Evolutionary conservation across 2,113 vertebrate species (phyloP).

Genomic region (Nannobrachium achirus): DNA sequence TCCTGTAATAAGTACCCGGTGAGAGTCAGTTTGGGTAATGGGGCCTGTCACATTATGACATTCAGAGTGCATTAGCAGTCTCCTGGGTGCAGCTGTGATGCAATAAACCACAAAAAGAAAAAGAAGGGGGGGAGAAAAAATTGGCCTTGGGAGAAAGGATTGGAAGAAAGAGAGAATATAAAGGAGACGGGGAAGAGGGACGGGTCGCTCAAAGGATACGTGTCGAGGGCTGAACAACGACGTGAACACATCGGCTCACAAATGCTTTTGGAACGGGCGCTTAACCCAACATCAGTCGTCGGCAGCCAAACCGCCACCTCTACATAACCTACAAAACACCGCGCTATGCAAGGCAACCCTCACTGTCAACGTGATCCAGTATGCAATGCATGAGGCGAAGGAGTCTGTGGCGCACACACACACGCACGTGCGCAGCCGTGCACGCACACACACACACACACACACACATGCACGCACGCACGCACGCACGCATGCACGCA

Average conservation of each 20-base stretch:
- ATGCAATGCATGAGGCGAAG: slow-evolving; percentile 7
- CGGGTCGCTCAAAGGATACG: neutral
- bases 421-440: neutral
- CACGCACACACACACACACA: neutral
- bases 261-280: neutral
- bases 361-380: slow-evolving; percentile 14
- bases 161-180: neutral
- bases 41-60: slow-evolving; percentile 45
- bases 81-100: slow-evolving; percentile 39
- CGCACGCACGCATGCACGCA: no score
- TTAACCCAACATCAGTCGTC: neutral
- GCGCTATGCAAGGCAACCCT: neutral
- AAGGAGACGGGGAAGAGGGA: neutral
- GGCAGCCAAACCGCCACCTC: slow-evolving; percentile 29
- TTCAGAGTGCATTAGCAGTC: slow-evolving; percentile 54
- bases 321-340: slow-evolving; percentile 35
- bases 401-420: neutral
- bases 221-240: slow-evolving; percentile 6
- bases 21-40: slow-evolving; percentile 42
- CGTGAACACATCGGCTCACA: slow-evolving; percentile 13
- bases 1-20: neutral
- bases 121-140: slow-evolving; percentile 3
- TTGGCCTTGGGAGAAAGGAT: slow-evolving; percentile 13
- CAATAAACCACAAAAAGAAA: slow-evolving; percentile 27
- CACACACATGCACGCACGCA: neutral